A percentile compares a stretch with the other conserved stretches of the same genome.
Evolutionary conservation across 2,113 vertebrate genomes (phyloP).

Genomic region (Halcyon malimbica): DNA sequence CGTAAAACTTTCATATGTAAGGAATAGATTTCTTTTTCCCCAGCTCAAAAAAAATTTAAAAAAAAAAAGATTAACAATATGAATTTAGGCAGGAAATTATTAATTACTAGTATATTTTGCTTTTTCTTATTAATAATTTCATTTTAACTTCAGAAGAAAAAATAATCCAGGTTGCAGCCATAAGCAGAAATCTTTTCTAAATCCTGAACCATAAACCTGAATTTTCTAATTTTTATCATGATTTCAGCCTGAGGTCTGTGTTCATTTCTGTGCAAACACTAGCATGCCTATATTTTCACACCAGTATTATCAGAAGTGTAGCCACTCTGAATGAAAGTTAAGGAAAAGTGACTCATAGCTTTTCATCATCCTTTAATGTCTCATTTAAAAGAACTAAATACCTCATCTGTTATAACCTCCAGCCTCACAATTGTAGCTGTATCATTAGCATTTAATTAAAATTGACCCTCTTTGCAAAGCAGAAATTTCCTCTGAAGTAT

Average conservation of each 20-base stretch:
- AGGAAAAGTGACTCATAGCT: background rate
- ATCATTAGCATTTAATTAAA: background rate
- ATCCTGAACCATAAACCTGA: background rate
- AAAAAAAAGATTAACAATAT: background rate
- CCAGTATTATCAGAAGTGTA: background rate
- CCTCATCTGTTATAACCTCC: background rate
- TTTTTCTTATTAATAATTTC: background rate
- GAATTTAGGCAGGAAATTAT: background rate
- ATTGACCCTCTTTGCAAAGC: background rate
- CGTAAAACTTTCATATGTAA: background rate
- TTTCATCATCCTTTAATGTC: slow-evolving; percentile 5
- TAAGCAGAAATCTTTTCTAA: background rate
- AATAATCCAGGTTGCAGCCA: background rate
- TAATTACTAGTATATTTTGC: background rate
- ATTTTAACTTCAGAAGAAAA: background rate
- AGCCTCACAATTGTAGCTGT: background rate
- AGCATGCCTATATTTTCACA: background rate
- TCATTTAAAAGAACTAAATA: background rate
- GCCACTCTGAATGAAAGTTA: background rate
- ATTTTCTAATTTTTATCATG: background rate
- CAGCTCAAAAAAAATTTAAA: background rate
- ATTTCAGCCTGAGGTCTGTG: background rate
- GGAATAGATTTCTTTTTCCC: background rate
- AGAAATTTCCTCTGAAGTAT: background rate
- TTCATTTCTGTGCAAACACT: background rate